Percentiles rank a stretch among this genome's conserved stretches.
phyloP scores from a whole-genome alignment of 53 echinoderm and acorn worm genomes.

The Luidia sarsii region DNA sequence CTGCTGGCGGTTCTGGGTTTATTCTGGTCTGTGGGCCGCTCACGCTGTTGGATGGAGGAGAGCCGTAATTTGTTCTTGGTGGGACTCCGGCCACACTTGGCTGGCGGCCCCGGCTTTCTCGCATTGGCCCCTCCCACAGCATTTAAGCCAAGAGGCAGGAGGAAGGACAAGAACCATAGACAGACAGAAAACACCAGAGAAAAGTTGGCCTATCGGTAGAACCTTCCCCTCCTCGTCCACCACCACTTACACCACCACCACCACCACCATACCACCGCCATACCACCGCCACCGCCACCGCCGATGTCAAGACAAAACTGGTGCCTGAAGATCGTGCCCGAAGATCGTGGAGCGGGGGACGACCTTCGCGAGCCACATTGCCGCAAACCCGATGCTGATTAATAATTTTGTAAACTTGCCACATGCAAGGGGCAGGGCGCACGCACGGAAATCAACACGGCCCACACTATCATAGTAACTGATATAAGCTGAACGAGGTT shows the following conservation, averaged over 20 bases:
- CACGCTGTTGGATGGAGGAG: constrained; percentile 20
- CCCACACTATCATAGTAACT: constrained; percentile 34
- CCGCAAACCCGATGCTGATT: not conserved
- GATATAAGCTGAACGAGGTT: constrained; percentile 57
- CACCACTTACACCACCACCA: no score
- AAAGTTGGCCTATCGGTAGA: no score
- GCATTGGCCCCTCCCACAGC: not conserved
- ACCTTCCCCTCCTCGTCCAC: no score
- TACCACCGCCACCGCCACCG: no score
- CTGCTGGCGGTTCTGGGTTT: constrained; percentile 16
- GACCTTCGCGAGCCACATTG: no score
- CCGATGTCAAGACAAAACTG: no score
- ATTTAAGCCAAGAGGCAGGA: no score
- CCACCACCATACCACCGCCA: no score
- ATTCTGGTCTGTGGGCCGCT: constrained; percentile 17
- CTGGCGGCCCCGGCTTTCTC: constrained; percentile 26
- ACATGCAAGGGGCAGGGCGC: not conserved
- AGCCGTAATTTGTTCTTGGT: constrained; percentile 17
- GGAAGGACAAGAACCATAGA: no score
- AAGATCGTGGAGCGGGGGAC: no score
- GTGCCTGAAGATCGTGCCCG: no score
- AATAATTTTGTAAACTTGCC: constrained; percentile 17
- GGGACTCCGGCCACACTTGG: constrained; percentile 31
- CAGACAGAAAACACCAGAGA: no score
- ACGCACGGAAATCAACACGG: not conserved